phyloP scores from a whole-genome alignment of 2,113 vertebrate genomes.

The Alectura lathami region DNA sequence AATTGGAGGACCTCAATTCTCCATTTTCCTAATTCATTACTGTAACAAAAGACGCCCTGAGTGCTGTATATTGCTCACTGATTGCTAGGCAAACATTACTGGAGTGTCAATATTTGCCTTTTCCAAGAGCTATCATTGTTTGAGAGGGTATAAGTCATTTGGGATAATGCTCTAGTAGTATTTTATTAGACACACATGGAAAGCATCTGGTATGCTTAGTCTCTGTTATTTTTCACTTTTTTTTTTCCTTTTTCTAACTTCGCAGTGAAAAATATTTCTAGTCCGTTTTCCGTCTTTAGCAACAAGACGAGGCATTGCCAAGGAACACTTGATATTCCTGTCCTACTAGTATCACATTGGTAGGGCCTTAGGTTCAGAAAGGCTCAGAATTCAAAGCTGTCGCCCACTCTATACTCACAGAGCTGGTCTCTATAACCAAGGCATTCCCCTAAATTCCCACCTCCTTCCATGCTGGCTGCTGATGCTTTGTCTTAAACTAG shows the following conservation, averaged over 20 bases:
- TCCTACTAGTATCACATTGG: not conserved
- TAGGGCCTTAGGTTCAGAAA: not conserved
- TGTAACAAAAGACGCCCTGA: constrained; percentile 57
- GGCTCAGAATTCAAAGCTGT: not conserved
- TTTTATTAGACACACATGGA: constrained; percentile 36
- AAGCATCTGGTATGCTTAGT: not conserved
- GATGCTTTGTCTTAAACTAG: not conserved
- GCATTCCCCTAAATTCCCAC: not conserved
- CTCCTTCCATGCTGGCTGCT: not conserved
- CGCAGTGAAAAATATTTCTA: not conserved
- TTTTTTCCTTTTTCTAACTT: not conserved
- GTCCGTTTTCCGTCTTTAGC: too few relatives aligned
- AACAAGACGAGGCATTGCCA: not conserved
- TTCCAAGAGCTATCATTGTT: constrained; percentile 60
- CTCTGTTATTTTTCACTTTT: not conserved
- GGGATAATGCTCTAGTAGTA: constrained; percentile 34
- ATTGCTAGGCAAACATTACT: constrained; percentile 73
- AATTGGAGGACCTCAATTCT: constrained; percentile 65
- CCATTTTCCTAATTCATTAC: constrained; percentile 74
- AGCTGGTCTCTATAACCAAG: not conserved
- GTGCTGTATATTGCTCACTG: constrained; percentile 54
- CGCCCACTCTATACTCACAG: not conserved
- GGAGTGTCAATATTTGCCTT: constrained; percentile 76
- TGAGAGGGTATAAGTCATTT: constrained; percentile 54
- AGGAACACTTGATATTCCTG: not conserved